Percentiles rank a stretch among this genome's conserved stretches.
Conservation (phyloP, 2,113 vertebrate species). For the Stictonetta naevosa region DNA sequence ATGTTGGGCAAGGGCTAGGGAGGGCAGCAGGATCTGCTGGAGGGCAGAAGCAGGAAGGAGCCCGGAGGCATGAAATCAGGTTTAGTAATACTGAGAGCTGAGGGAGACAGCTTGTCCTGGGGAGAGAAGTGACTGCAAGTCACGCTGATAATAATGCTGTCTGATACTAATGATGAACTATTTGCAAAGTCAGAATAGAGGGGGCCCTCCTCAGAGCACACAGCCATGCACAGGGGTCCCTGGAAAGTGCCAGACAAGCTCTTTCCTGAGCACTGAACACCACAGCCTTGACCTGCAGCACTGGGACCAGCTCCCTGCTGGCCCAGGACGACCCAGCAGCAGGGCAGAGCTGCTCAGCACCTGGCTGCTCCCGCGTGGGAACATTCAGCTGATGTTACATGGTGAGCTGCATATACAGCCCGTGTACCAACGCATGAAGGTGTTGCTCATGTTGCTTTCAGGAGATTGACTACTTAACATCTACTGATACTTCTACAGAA, state of each 20-base stretch:
- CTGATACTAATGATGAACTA: neutral
- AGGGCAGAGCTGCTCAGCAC: neutral
- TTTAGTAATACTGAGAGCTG: neutral
- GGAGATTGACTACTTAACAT: too few relatives aligned
- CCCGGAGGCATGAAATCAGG: neutral
- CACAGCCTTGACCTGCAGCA: neutral
- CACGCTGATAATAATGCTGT: too few relatives aligned
- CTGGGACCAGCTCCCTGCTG: neutral
- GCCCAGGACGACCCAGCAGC: neutral
- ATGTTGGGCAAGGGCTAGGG: fast-evolving
- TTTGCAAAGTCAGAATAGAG: neutral
- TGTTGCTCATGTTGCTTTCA: neutral
- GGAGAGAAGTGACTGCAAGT: neutral
- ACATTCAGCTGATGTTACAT: too few relatives aligned
- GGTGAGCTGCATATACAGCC: too few relatives aligned
- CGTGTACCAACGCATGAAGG: fast-evolving
- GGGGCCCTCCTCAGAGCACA: neutral
- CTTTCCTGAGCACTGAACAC: fast-evolving
- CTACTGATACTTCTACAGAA: neutral
- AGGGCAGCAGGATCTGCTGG: neutral
- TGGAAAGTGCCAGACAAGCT: neutral
- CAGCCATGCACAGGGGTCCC: fast-evolving
- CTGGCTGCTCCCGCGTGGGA: neutral
- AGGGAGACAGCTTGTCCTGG: neutral
- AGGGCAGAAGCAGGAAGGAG: neutral